Conservation (phyloP, 2,888 invertebrate species). For the Ceramica pisi region DNA sequence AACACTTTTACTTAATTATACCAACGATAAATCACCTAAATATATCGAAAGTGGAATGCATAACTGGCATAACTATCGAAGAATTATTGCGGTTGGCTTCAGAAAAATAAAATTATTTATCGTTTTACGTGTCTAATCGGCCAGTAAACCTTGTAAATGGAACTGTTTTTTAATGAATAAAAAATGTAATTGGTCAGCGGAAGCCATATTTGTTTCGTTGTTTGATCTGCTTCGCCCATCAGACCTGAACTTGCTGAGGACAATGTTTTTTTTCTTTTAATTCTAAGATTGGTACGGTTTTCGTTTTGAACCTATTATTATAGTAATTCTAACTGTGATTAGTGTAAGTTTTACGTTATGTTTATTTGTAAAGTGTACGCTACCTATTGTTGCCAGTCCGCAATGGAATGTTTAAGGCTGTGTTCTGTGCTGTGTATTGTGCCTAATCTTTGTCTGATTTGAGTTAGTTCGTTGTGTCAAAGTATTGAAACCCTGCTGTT, state of each 20-base stretch:
- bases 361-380: conserved; percentile 31
- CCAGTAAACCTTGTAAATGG: conserved; percentile 81
- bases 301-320: conserved; percentile 36
- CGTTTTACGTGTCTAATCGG: conserved; percentile 82
- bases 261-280: conserved; percentile 54
- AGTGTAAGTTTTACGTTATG: conserved; percentile 36
- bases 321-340: conserved; percentile 56
- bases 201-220: conserved; percentile 80
- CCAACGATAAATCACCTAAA: conserved; percentile 40
- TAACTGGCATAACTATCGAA: conserved; percentile 49
- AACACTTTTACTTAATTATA: conserved; percentile 34
- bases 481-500: not conserved
- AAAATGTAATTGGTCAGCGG: conserved; percentile 87
- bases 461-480: not conserved
- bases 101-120: conserved; percentile 75
- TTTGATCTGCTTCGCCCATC: conserved; percentile 57
- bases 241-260: conserved; percentile 65
- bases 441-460: conserved; percentile 13
- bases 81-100: conserved; percentile 70
- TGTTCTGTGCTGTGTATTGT: no score
- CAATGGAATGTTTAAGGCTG: conserved; percentile 26
- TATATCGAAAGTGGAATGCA: conserved; percentile 41
- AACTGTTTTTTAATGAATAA: conserved; percentile 75
- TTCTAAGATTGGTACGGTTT: conserved; percentile 46
- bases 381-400: conserved; percentile 31